Evolutionary conservation across 2,888 invertebrate genomes (phyloP), one percentile per base, ranked within the genome.

Genomic region (Acanthosepion esculentum): DNA sequence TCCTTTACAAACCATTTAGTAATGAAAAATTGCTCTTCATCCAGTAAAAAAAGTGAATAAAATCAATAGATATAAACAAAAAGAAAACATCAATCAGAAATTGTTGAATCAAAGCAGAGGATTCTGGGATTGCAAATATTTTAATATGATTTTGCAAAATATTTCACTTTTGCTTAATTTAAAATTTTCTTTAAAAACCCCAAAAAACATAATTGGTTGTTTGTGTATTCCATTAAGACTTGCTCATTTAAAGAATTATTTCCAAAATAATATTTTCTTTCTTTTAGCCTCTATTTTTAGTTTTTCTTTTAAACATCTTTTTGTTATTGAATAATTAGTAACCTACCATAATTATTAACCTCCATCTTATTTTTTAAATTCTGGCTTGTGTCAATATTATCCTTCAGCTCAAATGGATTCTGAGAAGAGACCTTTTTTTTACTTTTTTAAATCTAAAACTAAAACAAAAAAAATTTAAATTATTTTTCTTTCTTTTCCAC

Each of bases 371-470:
- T 78, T 78, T 78, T 33, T 18, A 59, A 59, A 59, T 78, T 78
- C n/a, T 78, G 78, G n/a, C 23, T 78, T 78, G n/a, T 78, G 78
- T n/a, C 78, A n/a, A 33, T n/a, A 78, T 78, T 33, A 78, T 78
- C 78, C 78, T 78, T 78, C 10, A 15, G 78, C 78, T 78, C 15
- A 78, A 78, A 78, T 78, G 78, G 78, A 78, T n/a, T 78, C n/a
- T 12, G 33, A 78, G 12, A 78, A 33, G 78, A 20, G 15, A 0
- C 3, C 10, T 10, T 78, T 78, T 78, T n/a, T 78, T 78, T 29
- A 78, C 0, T n/a, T n/a, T n/a, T 1, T 2, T 23, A n/a, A 78
- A n/a, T n/a, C 0, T 1, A 15, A 15, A n/a, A n/a, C 0, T 0
- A 15, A 78, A n/a, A 33, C n/a, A 78, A 78, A 78, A 78, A n/a